Conservation (phyloP, 2,113 vertebrate species). For the Lampris incognitus region DNA sequence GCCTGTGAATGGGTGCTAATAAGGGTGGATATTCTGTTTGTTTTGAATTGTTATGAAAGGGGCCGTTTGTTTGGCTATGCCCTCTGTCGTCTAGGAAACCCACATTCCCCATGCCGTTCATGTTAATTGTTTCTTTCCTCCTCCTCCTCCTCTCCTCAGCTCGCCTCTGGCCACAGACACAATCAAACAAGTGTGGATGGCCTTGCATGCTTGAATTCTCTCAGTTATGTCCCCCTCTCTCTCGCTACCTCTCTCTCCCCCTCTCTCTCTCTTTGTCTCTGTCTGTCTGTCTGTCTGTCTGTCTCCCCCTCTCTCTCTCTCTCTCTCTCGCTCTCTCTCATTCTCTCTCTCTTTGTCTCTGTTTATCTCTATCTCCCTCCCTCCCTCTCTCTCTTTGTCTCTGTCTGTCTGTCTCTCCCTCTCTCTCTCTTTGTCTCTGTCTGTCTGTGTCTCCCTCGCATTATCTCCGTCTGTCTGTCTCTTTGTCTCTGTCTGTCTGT, state of each 20-base stretch:
- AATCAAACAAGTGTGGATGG: slow-evolving; percentile 70
- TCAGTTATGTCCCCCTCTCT: neutral
- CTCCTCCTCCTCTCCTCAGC: slow-evolving; percentile 62
- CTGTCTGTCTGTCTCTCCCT: no score
- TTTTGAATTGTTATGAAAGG: slow-evolving; percentile 77
- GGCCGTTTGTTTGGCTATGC: slow-evolving; percentile 70
- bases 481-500: no score
- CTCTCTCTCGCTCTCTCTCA: slow-evolving; percentile 28
- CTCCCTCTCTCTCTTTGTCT: slow-evolving; percentile 18
- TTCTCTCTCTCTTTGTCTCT: slow-evolving; percentile 26
- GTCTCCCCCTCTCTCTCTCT: neutral
- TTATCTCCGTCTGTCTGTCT: no score
- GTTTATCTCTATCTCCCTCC: slow-evolving; percentile 38
- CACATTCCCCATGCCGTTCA: slow-evolving; percentile 74
- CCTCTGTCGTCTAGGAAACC: slow-evolving; percentile 71
- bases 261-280: neutral
- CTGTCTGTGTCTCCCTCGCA: no score
- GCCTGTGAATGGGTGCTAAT: slow-evolving; percentile 34
- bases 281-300: slow-evolving; percentile 10
- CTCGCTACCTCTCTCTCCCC: neutral
- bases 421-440: no score
- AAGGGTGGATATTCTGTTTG: slow-evolving; percentile 60
- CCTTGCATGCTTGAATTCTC: slow-evolving; percentile 32
- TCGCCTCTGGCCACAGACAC: slow-evolving; percentile 59
- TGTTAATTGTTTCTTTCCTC: slow-evolving; percentile 79